These are phyloP conservation scores for Harlomillsia oculata DNA, from an alignment of 1,140 invertebrate genomes.

Conservation along the genomic window DNA sequence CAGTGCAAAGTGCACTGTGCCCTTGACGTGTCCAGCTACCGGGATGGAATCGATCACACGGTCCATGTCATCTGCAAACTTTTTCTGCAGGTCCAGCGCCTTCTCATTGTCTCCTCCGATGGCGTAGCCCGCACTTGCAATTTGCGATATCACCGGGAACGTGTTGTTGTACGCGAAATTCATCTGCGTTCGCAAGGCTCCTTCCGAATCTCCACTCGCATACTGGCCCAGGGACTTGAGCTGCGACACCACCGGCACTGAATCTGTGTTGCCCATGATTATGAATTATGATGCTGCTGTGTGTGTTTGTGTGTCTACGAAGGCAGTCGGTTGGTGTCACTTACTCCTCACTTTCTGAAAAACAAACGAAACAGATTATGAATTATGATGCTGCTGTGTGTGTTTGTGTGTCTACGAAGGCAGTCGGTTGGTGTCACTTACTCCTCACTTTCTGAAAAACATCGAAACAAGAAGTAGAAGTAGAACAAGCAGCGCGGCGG, in stretches of 20 bases:
- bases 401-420: no score
- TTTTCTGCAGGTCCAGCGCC: conserved; percentile 22
- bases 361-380: no score
- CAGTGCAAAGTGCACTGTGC: conserved; percentile 26
- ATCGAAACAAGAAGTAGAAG: no score
- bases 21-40: conserved; percentile 29
- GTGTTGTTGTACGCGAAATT: conserved; percentile 32
- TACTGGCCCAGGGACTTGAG: conserved; percentile 18
- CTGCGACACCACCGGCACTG: conserved; percentile 23
- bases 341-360: no score
- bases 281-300: no score
- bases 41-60: conserved; percentile 30
- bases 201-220: conserved; percentile 18
- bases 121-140: conserved; percentile 23
- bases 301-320: no score
- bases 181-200: conserved; percentile 24
- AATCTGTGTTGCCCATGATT: conserved; percentile 25
- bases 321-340: no score
- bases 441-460: no score
- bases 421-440: no score
- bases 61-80: conserved; percentile 29
- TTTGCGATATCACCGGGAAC: conserved; percentile 31
- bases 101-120: conserved; percentile 16
- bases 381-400: no score
- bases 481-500: no score